phyloP scores from a whole-genome alignment of 1,140 invertebrate genomes.

The Cardiocondyla obscurior region DNA sequence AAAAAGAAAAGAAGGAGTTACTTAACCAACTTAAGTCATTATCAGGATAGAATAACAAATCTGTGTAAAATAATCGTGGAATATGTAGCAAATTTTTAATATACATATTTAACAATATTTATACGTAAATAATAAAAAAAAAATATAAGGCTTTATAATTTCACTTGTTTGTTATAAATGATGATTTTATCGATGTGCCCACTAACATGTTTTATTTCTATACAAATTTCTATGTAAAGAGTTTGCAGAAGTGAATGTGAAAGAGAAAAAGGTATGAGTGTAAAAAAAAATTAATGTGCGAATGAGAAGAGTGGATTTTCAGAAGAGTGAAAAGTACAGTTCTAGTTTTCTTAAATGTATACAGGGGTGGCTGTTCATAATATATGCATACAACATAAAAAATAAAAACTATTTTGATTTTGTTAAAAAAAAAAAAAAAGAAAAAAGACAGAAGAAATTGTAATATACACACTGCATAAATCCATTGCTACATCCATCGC shows the following conservation, averaged over 20 bases:
- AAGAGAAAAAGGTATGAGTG: constrained; percentile 20
- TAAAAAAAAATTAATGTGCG: constrained; percentile 6
- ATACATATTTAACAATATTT: constrained; percentile 81
- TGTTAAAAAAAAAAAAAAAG: constrained; percentile 58
- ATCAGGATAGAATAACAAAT: constrained; percentile 77
- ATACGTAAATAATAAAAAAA: constrained; percentile 76
- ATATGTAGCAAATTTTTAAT: constrained; percentile 81
- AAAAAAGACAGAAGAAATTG: too few relatives aligned
- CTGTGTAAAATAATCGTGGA: constrained; percentile 81
- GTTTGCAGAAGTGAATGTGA: constrained; percentile 19
- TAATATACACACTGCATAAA: constrained; percentile 76
- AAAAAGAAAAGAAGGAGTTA: constrained; percentile 68
- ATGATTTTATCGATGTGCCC: constrained; percentile 75
- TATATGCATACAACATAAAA: constrained; percentile 25
- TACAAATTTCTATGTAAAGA: constrained; percentile 57
- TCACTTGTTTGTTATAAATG: constrained; percentile 72
- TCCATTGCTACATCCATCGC: constrained; percentile 65
- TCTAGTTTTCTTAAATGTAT: constrained; percentile 59
- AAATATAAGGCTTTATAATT: constrained; percentile 73
- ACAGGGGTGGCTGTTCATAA: constrained; percentile 43
- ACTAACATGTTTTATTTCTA: constrained; percentile 68
- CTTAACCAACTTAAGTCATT: constrained; percentile 78
- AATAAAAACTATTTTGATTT: constrained; percentile 55
- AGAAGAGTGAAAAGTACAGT: constrained; percentile 36
- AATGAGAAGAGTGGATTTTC: constrained; percentile 53